Evolutionary conservation across 2,888 invertebrate genomes (phyloP).

Genomic region (Agonopterix arenella): DNA sequence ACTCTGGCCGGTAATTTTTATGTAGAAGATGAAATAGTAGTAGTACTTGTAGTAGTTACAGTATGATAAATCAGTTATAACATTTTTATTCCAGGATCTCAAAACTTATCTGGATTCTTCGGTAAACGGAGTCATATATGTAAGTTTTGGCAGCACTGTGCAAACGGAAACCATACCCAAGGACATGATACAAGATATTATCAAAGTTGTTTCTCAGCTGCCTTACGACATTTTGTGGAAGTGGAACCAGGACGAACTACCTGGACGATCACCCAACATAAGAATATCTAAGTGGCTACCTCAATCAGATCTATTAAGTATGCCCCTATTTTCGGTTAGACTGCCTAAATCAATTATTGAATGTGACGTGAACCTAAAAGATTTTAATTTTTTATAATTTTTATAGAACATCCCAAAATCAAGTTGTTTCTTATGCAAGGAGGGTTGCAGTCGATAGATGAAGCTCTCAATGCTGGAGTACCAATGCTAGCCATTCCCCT

Average conservation of each 20-base stretch:
- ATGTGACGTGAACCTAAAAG: too few relatives aligned
- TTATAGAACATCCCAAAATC: too few relatives aligned
- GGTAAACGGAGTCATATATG: background rate
- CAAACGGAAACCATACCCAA: too few relatives aligned
- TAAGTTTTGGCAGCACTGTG: background rate
- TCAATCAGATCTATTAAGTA: constrained; percentile 30
- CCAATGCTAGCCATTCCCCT: too few relatives aligned
- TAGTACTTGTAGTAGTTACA: too few relatives aligned
- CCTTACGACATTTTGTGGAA: constrained; percentile 32
- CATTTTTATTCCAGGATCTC: background rate
- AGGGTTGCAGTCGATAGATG: too few relatives aligned
- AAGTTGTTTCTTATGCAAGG: too few relatives aligned
- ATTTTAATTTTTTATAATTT: too few relatives aligned
- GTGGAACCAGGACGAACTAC: constrained; percentile 20
- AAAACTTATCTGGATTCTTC: background rate
- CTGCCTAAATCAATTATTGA: too few relatives aligned
- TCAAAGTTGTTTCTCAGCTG: constrained; percentile 41
- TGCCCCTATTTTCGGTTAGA: constrained; percentile 7
- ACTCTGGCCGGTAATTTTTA: too few relatives aligned
- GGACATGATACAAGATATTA: constrained; percentile 27
- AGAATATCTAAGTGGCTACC: constrained; percentile 38
- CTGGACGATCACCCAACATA: constrained; percentile 38
- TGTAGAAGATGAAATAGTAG: too few relatives aligned
- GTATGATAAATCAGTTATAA: background rate
- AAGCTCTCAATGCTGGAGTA: too few relatives aligned